phyloP scores from a whole-genome alignment of 2,888 invertebrate species.

The Synergus itoensis region DNA sequence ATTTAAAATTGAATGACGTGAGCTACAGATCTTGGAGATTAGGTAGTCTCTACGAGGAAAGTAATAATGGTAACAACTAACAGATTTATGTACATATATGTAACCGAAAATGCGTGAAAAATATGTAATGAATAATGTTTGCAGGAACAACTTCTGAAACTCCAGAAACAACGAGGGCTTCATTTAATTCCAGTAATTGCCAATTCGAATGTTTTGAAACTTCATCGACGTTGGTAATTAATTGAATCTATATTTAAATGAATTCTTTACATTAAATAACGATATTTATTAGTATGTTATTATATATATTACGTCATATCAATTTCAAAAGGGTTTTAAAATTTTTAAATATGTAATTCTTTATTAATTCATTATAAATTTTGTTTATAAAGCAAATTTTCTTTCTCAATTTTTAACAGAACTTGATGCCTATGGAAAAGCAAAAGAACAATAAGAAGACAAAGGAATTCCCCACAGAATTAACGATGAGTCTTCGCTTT shows the following conservation, averaged over 20 bases:
- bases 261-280: background rate
- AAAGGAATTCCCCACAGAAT: slow-evolving; percentile 72
- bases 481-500: slow-evolving; percentile 74
- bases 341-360: background rate
- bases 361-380: background rate
- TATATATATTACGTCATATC: background rate
- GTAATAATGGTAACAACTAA: slow-evolving; percentile 60
- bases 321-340: background rate
- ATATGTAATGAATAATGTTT: background rate
- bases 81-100: background rate
- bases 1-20: slow-evolving; percentile 70
- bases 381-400: background rate
- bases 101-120: background rate
- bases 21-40: slow-evolving; percentile 76
- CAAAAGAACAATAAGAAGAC: slow-evolving; percentile 64
- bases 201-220: slow-evolving; percentile 61
- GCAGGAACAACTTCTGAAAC: slow-evolving; percentile 70
- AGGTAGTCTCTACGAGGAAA: slow-evolving; percentile 74
- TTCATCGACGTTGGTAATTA: slow-evolving; percentile 67
- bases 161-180: slow-evolving; percentile 61
- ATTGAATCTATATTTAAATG: slow-evolving; percentile 6
- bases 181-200: slow-evolving; percentile 64
- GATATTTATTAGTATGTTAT: background rate
- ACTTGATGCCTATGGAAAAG: slow-evolving; percentile 66
- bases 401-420: slow-evolving; percentile 56